Base-by-base conservation (phyloP, 2,797 vertebrate genomes). In the Heteromormyrus szaboi region DNA sequence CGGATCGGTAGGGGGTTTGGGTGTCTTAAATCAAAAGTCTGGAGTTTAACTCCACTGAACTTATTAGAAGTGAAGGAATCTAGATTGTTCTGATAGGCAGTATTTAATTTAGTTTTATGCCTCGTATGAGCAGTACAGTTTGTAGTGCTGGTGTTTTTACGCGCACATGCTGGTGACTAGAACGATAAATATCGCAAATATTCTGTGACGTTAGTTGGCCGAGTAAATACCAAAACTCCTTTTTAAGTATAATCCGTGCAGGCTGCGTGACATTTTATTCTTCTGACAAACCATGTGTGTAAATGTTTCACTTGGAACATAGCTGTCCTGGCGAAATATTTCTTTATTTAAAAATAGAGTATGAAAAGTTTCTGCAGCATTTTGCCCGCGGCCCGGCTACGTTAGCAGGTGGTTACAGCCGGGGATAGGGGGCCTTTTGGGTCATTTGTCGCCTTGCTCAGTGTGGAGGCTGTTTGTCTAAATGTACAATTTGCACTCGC, bases 281-380 rank as follows among this genome's bases (percentile, higher is more conserved):
- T 84, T 53, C 88, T 91, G 92, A 91, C 76, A 89, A 87, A 59
- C 81, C 68, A 46, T 19, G 88, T 90, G 85, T 89, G 88, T 50
- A 59, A 89, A 88, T 92, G 92, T 94, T 94, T 93, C 90, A 88
- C 90, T 93, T 94, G 93, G 93, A 93, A 85, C 7, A 41, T 4
- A 3, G 90, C 72, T 89, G 81, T 89, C 91, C 90, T 92, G 90
- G 87, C 88, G 92, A 91, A 91, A 91, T 93, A 91, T 91, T 37
- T 87, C 59, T 33, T 44, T 87, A 86, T 33, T 25, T 72, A 72
- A 72, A 41, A 89, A 50, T 89, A 88, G 48, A 48, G 41, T 51
- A 53, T 54, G 50, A 81, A 50, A 85, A 50, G 48, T 86, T 86
- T 33, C 17, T 48, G 25, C 2, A 37, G 9, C 4, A 6, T 56